Base-by-base conservation (phyloP, 2,797 vertebrate genomes). In the Denticeps clupeoides region DNA sequence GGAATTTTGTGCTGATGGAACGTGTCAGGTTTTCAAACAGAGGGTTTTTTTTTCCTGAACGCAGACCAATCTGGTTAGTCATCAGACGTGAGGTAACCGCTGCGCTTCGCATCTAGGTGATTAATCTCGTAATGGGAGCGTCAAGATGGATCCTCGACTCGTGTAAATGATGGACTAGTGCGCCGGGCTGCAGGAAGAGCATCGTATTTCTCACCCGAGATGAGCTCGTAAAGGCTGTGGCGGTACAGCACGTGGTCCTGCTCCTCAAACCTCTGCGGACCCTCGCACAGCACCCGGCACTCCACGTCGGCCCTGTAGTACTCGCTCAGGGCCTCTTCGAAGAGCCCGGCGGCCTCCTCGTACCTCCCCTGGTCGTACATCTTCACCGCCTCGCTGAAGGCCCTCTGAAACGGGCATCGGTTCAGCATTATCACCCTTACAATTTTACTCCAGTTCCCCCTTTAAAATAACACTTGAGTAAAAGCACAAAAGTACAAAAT, bases 201-300 rank as follows among this genome's bases (percentile, higher is more conserved):
- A 31, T 28, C n/a, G 18, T 9, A 13, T 11, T 10, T 47, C 42
- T 44, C 77, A 98, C 95, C 94, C 82, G 94, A 91, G 52, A 98
- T 71, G 15, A 89, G 74, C 74, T 97, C 91, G 0, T 87, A 85
- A 40, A 99, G 84, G 60, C 84, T 84, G 55, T 83, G 86, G 32
- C 81, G 87, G 57, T 91, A 90, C 3, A 81, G 72, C 60, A 92
- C 62, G 51, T 92, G 81, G 48, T 89, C 83, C 0, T 93, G 82
- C 19, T 85, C 89, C 63, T 89, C 86, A 59, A 94, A 93, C 18
- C 69, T 78, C 74, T 92, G 91, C 0, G 89, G 89, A 1, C 87
- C 90, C 40, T 94, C 89, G 1, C 94, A 99, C 47, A 93, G 68
- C 22, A 80, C 69, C 41, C 89, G 83, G 51, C 95, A 99, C 32